These are phyloP conservation scores for Homarus gammarus DNA, from an alignment of 2,888 invertebrate genomes.

Conservation along the genomic window DNA sequence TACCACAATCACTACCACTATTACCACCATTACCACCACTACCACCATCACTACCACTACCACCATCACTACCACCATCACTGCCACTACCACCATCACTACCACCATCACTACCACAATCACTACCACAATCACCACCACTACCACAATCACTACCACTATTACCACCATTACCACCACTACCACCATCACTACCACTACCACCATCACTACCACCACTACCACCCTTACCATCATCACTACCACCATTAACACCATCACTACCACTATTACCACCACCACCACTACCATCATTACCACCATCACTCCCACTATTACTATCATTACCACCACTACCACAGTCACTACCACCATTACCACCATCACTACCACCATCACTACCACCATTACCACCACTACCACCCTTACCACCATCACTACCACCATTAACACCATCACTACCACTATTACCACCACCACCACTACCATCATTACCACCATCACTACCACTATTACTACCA, in stretches of 20 bases:
- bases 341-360: too few relatives aligned
- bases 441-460: too few relatives aligned
- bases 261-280: neutral
- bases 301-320: too few relatives aligned
- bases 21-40: neutral
- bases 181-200: neutral
- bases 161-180: neutral
- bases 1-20: neutral
- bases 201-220: neutral
- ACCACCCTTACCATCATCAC: neutral
- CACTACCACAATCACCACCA: too few relatives aligned
- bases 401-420: neutral
- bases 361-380: too few relatives aligned
- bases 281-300: too few relatives aligned
- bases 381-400: too few relatives aligned
- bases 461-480: too few relatives aligned
- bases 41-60: constrained; percentile 7
- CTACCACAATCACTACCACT: too few relatives aligned
- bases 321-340: too few relatives aligned
- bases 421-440: too few relatives aligned
- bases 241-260: neutral
- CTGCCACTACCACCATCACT: neutral
- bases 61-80: neutral
- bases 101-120: neutral
- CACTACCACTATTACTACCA: too few relatives aligned